Evolutionary conservation across 2,113 vertebrate genomes (phyloP).

Genomic region (Leucosticte australis): DNA sequence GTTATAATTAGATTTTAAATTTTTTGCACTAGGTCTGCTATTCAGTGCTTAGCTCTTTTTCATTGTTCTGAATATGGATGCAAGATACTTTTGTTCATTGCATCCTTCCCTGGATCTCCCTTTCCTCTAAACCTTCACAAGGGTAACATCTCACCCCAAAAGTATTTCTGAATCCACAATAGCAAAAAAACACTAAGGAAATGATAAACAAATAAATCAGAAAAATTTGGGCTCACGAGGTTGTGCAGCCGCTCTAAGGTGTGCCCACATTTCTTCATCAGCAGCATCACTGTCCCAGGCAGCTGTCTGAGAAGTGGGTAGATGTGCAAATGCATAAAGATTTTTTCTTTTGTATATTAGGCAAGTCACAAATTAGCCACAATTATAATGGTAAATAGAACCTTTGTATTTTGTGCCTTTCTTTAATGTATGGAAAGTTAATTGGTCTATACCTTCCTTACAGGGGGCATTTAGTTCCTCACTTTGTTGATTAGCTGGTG

Average conservation of each 20-base stretch:
- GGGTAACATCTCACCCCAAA: background rate
- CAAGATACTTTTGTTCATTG: background rate
- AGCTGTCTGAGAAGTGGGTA: background rate
- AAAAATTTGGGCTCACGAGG: background rate
- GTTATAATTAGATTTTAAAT: background rate
- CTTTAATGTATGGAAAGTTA: background rate
- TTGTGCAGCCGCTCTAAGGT: background rate
- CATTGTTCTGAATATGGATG: background rate
- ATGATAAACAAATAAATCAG: background rate
- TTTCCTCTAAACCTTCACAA: background rate
- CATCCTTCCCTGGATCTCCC: background rate
- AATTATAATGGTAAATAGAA: background rate
- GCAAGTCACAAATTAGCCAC: background rate
- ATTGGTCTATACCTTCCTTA: background rate
- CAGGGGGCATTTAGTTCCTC: background rate
- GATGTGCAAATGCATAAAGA: background rate
- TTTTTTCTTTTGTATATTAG: background rate
- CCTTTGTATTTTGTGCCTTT: background rate
- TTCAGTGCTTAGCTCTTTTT: background rate
- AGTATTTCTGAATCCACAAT: background rate
- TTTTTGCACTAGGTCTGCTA: background rate
- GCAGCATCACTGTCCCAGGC: background rate
- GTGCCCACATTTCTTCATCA: background rate
- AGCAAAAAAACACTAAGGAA: rapidly evolving
- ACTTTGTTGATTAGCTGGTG: background rate